Percentiles rank a stretch among this genome's conserved stretches.
Evolutionary conservation across 2,113 vertebrate species (phyloP).

Genomic region (Asarcornis scutulata): DNA sequence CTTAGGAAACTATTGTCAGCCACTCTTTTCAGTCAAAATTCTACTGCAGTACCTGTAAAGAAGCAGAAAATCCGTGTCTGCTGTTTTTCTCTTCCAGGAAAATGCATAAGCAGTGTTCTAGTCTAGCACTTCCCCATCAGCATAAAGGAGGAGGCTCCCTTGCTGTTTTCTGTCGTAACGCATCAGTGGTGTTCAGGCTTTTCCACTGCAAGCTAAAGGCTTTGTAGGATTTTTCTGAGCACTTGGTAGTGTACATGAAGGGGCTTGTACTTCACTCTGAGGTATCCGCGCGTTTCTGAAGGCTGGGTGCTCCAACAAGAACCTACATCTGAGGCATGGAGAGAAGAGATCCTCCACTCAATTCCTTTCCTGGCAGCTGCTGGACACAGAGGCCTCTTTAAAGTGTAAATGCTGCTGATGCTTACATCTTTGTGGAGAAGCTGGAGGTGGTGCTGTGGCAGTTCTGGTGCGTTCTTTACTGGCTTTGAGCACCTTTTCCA

Average conservation of each 20-base stretch:
- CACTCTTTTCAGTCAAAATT: not conserved
- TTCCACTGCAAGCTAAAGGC: not conserved
- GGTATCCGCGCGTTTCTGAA: not conserved
- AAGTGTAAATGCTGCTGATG: not conserved
- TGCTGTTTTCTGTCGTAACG: not conserved
- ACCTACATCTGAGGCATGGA: not conserved
- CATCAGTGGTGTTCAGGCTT: not conserved
- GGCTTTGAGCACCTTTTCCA: not conserved
- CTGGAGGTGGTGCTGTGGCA: not conserved
- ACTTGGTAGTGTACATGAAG: rapidly evolving
- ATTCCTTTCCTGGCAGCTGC: not conserved
- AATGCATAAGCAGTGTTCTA: not conserved
- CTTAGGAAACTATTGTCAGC: not conserved
- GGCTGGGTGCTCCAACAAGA: not conserved
- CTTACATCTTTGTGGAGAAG: not conserved
- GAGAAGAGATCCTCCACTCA: not conserved
- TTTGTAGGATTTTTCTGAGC: not conserved
- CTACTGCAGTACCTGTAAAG: not conserved
- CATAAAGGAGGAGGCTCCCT: not conserved
- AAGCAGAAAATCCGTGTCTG: not conserved
- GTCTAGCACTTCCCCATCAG: not conserved
- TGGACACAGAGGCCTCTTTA: not conserved
- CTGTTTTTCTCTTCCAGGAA: not conserved
- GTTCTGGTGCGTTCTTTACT: not conserved
- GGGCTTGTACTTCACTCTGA: not conserved